Base-by-base conservation (phyloP, 2,888 invertebrate genomes). In the Campaea margaritaria region DNA sequence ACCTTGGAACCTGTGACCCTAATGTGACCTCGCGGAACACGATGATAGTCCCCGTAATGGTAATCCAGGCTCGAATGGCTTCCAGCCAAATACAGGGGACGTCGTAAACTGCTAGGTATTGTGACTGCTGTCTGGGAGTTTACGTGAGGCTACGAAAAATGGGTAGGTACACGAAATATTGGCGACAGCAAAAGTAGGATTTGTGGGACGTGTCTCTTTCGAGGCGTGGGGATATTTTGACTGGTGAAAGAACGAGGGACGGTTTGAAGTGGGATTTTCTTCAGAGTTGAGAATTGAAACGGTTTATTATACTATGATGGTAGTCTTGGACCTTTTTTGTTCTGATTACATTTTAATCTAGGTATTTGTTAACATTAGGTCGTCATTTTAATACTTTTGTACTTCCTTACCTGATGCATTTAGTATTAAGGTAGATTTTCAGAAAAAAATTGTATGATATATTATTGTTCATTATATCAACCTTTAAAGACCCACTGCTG, bases 1-100 rank as follows among this genome's bases (percentile, higher is more conserved):
- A 64, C 62, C 57, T 59, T 65, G 62, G 31, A 47, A 55, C 43
- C 58, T 38, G 47, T 67, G 69, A 69, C 67, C 69, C 62, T 65
- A 62, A 63, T 69, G 50, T 58, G 36, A 51, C 45, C 38, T 45
- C 54, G 45, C 58, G 43, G 46, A 52, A 58, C 53, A 61, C 60
- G 55, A 54, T 64, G 59, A 65, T 64, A 47, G 55, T 41, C 55
- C 46, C 62, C 45, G 54, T 56, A 56, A 62, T 60, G 58, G 56
- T 68, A 62, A 64, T 64, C 55, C 62, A 62, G 58, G 43, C 60
- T 47, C 47, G 51, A 61, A 61, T 61, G 60, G 60, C 60, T 55
- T 36, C 47, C 46, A 61, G 60, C 60, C 55, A 61, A 61, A 56
- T 61, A 42, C 55, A 51, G 55, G 59, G 47, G 55, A 51, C 60